Evolutionary conservation across 2,113 vertebrate genomes (phyloP), one percentile per base, ranked within the genome.

Genomic region (Cranoglanis bouderius): DNA sequence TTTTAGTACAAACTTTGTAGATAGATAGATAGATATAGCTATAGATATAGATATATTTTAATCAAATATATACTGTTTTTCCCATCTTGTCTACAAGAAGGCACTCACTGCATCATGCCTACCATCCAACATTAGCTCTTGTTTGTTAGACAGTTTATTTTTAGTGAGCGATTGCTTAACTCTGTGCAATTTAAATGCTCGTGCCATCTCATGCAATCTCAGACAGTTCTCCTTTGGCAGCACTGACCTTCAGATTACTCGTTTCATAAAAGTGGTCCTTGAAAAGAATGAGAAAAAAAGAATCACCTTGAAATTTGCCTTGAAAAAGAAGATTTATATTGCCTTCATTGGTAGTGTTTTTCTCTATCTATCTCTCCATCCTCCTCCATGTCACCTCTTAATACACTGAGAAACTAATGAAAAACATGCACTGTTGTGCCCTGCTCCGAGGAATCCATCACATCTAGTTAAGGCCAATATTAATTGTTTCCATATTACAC

Each of bases 401-500:
- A 82, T 40, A 59, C 85, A 46, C 10, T 29, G 7, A 29, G 49
- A 61, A 75, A 16, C 65, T 59, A 90, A 87, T 90, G 81, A 85
- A 49, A 84, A 87, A 35, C 88, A 87, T 61, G 67, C 38, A 2
- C 32, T 21, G 61, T 51, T 40, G 40, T 43, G 85, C 43, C 72
- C 75, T 84, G 49, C 21, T 75, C 55, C n/a, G 53, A 87, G 88
- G 67, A 83, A 83, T 61, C 51, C n/a, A 72, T 89, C 77, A 82
- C 65, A 81, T 89, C 84, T 82, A 82, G 18, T 72, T 77, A 35
- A 63, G 59, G 26, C 86, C 74, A 85, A 13, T 55, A 87, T 67
- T 85, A 84, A 85, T 85, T 85, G 89, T 57, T 90, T 51, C 90
- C 84, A 78, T 67, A 87, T 86, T 84, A 74, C 70, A 84, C 38